Evolutionary conservation across 2,113 vertebrate genomes (phyloP), one percentile per base, ranked within the genome.

Genomic region (Paralichthys olivaceus): DNA sequence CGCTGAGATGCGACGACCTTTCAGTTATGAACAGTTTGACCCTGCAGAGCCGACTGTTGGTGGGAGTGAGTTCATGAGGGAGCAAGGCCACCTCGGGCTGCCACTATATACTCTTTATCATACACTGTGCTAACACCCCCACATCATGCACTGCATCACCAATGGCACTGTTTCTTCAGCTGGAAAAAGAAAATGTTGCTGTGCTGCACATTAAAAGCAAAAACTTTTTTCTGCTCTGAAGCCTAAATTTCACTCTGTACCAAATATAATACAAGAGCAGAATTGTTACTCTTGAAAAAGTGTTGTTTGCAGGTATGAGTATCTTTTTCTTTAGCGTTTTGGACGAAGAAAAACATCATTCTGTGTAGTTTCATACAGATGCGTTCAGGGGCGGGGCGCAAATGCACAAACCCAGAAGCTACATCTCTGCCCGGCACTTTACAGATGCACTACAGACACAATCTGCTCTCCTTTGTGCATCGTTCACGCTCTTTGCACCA

Each of bases 401-500:
- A 88, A 84, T 72, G 29, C 80, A 62, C 76, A 74, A 40, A 40
- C 37, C 37, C 12, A 40, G 3, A 40, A 40, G 37, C 37, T 81
- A 53, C 49, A 53, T 53, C 77, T 80, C 80, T 64, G 65, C 40
- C 66, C 22, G 20, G 57, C 77, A 75, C 76, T 84, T 86, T 86
- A 81, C 13, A 23, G 78, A 87, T 80, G 79, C 89, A 89, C 77
- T 58, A 87, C 85, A 89, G 88, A 90, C 83, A 89, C 82, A 87
- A 82, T 89, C 68, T 88, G 75, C 79, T 89, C 74, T 72, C 69
- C 89, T 89, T 92, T 89, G 87, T 82, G 85, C 84, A 71, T 70
- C 40, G 85, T 90, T 93, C 91, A 91, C 65, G 87, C 85, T 90
- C 82, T 88, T 91, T 93, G 90, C 89, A 91, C 86, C 84, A 88